Base-by-base conservation (phyloP, 2,888 invertebrate genomes). In the Atherix ibis region DNA sequence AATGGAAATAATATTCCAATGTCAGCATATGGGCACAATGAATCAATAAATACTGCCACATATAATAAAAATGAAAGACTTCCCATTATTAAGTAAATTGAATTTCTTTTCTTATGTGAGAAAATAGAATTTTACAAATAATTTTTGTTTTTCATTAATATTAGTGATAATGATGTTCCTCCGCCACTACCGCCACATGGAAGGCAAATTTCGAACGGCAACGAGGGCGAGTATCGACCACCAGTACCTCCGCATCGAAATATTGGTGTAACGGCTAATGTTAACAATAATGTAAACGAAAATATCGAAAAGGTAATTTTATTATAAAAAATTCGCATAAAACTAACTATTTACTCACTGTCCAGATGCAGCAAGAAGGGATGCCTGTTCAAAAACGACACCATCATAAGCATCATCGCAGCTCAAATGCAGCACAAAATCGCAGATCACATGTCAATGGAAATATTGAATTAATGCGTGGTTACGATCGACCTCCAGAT, bases 211-310 rank as follows among this genome's bases (percentile, higher is more conserved):
- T 51, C 49, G 45, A 62, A 57, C 56, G 62, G 54, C 43, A 62
- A 64, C 60, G 61, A 65, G 50, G 72, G 73, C 47, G 81, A 82
- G 44, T 85, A 87, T 63, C 71, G 79, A 45, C 85, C 87, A 4
- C 85, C 85, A n/a, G 82, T 87, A 36, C 87, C 87, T 15, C 88
- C 84, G 18, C 87, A 87, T 53, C 68, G 85, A 45, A 81, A 78
- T 60, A 69, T 80, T 24, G 71, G 71, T 15, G 64, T 71, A 34
- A 67, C 68, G 46, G 59, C 66, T 24, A 69, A 69, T 49, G 66
- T 65, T 48, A 40, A 39, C 18, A 44, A 38, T 30, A 39, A 40
- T 28, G 39, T 40, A 30, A 38, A 35, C 18, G 29, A 19, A 44
- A 45, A 46, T 40, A 45, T 46, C 18, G 29, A 19, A 44, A 45